phyloP scores from a whole-genome alignment of 2,797 vertebrate species.

The Novumbra hubbsi region DNA sequence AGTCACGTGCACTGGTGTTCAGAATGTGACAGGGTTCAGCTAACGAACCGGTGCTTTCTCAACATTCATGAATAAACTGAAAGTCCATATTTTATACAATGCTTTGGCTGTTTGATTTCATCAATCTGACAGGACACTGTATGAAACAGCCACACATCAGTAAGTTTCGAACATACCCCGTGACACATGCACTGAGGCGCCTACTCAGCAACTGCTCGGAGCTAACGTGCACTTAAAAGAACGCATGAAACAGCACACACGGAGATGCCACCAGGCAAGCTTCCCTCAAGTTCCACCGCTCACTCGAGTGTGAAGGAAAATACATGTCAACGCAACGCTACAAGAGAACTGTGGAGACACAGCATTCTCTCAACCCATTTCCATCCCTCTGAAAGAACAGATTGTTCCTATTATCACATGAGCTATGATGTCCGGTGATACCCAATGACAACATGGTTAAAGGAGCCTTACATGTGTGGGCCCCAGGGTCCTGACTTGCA shows the following conservation, averaged over 20 bases:
- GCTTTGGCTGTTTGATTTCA: not conserved
- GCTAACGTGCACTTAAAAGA: not conserved
- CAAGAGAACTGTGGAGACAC: constrained; percentile 25
- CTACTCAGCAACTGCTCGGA: constrained; percentile 19
- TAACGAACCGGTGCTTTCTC: constrained; percentile 1
- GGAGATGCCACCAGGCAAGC: constrained; percentile 13
- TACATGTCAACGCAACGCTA: constrained; percentile 8
- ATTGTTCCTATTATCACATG: constrained; percentile 32
- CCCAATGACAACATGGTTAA: constrained; percentile 15
- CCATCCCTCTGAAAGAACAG: constrained; percentile 15
- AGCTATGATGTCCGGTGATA: constrained; percentile 20
- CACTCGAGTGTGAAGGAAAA: constrained; percentile 25
- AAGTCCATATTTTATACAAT: not conserved
- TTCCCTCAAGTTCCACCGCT: not conserved
- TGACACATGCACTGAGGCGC: constrained; percentile 26
- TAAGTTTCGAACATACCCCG: constrained; percentile 26
- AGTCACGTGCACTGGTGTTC: constrained; percentile 17
- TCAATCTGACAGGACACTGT: constrained; percentile 21
- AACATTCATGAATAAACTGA: not conserved
- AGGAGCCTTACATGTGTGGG: constrained; percentile 18
- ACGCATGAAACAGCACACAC: not conserved
- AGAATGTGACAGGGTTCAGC: constrained; percentile 6
- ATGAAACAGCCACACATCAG: constrained; percentile 16
- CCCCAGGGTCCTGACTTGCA: constrained; percentile 11
- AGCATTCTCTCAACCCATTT: constrained; percentile 16